Evolutionary conservation across 2,113 vertebrate genomes (phyloP), one percentile per base, ranked within the genome.

Genomic region (Calidris pugnax): DNA sequence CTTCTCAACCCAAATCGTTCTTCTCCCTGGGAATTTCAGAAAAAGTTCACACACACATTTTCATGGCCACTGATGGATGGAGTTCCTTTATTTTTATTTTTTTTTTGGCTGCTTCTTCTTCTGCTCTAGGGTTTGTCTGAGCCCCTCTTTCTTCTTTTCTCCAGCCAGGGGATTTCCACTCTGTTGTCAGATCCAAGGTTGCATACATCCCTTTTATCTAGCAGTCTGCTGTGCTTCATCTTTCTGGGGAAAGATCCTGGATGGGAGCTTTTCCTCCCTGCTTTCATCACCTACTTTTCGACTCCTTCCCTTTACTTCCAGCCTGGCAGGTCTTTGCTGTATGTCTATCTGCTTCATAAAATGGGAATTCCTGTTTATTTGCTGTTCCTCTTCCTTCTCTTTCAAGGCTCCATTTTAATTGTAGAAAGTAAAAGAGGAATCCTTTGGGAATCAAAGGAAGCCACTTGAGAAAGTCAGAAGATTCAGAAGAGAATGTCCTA

Each of bases 161-260:
- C 43, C 55, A 91, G 92, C 82, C 78, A 95, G 93, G 93, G 92
- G 79, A 80, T 93, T 96, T 96, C 95, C 93, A 87, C 55, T 79
- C 30, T 71, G 60, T 41, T 87, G 47, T 69, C 55, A 85, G 78
- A 91, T 80, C 72, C 48, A 55, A 85, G 57, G 57, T 13, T 93
- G 37, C 33, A 68, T 30, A 45, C 14, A 5, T 73, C 62, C 43
- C 35, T 93, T 85, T 94, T 59, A 78, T 82, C 63, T 79, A 66
- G 37, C 39, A 89, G 41, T 69, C 45, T 87, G 50, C 37, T 47
- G 28, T 45, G 24, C 43, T 79, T 82, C 3, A 0, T 81, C 62
- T 93, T 93, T 67, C 24, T 72, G 59, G 87, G 21, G 22, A 50
- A 85, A 89, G 64, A 59, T 62, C 37, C 20, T 66, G 3, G 24